phyloP scores from a whole-genome alignment of 2,113 vertebrate genomes.

The Microtus montanus region DNA sequence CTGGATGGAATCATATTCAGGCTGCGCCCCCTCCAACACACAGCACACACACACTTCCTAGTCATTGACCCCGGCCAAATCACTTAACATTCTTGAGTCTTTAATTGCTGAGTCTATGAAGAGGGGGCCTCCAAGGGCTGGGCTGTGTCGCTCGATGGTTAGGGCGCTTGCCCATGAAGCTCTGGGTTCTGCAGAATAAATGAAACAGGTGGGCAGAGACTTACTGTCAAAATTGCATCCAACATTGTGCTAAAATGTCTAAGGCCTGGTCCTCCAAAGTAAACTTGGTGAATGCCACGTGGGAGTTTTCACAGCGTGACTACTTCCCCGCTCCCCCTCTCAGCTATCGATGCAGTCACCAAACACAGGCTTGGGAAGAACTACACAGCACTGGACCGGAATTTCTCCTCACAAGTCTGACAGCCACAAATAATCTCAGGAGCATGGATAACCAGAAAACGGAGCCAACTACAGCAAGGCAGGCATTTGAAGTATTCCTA shows the following conservation, averaged over 20 bases:
- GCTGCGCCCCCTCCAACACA: neutral
- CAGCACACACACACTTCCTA: neutral
- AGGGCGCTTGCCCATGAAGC: neutral
- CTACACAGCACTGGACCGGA: rapidly evolving
- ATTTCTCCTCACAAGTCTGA: neutral
- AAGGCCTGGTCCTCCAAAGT: neutral
- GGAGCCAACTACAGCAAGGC: neutral
- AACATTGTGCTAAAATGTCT: neutral
- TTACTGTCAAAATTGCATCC: neutral
- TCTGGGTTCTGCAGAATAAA: neutral
- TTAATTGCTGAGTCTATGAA: neutral
- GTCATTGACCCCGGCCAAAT: slow-evolving; percentile 41
- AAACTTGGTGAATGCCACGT: neutral
- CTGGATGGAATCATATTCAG: neutral
- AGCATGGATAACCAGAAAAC: neutral
- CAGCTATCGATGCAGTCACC: neutral
- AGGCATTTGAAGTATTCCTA: slow-evolving; percentile 19
- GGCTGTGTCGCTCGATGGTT: neutral
- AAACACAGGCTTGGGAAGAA: neutral
- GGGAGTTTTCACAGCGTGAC: neutral
- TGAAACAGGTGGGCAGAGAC: too few relatives aligned
- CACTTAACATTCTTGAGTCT: slow-evolving; percentile 24
- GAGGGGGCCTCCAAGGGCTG: neutral
- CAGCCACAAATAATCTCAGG: neutral
- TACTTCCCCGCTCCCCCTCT: neutral